Percentiles rank a stretch among this genome's conserved stretches.
Evolutionary conservation across 2,113 vertebrate species (phyloP).

Genomic region (Parus major): DNA sequence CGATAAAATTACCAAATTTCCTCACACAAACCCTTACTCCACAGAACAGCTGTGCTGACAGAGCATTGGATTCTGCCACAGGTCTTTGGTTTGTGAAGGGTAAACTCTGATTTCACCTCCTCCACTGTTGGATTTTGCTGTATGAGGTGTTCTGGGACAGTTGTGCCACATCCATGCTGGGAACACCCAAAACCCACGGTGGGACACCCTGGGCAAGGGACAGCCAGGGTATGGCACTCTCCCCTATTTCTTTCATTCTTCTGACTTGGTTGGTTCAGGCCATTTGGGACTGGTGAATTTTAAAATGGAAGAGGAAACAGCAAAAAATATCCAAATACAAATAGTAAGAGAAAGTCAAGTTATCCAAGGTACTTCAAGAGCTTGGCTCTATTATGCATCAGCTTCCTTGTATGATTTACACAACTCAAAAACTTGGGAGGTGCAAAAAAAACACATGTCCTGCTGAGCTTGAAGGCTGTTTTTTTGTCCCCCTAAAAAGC

Average conservation of each 20-base stretch:
- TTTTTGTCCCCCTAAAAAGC: neutral
- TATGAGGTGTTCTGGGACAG: neutral
- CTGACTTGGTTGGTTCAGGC: neutral
- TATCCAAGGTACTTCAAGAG: neutral
- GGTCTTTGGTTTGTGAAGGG: neutral
- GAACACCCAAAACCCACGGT: fast-evolving
- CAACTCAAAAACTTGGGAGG: neutral
- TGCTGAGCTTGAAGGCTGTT: neutral
- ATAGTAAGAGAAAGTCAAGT: neutral
- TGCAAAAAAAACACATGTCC: neutral
- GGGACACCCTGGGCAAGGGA: neutral
- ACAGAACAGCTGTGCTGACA: neutral
- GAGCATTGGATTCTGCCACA: neutral
- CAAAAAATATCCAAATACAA: neutral
- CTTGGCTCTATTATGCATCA: neutral
- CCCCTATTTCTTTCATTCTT: neutral
- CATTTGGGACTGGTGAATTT: fast-evolving
- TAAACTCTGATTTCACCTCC: neutral
- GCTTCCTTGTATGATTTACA: neutral
- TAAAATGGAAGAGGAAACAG: neutral
- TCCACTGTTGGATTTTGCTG: fast-evolving
- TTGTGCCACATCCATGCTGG: fast-evolving
- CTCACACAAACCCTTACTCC: neutral
- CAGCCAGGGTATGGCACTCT: neutral
- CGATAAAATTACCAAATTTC: neutral